phyloP scores from a whole-genome alignment of 2,113 vertebrate genomes.

The Chionodraco myersi region DNA sequence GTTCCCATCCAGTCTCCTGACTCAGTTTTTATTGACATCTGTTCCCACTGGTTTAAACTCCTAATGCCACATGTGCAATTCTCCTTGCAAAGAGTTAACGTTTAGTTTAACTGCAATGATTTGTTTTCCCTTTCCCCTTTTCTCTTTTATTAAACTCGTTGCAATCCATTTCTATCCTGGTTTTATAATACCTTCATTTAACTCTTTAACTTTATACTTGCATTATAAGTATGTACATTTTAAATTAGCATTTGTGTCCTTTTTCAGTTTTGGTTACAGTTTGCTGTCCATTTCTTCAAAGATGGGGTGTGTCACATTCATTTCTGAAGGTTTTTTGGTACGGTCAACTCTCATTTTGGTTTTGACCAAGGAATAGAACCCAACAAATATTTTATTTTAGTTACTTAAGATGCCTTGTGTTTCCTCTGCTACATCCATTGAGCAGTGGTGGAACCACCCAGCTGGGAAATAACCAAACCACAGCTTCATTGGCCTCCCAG shows the following conservation, averaged over 20 bases:
- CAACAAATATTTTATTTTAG: constrained; percentile 45
- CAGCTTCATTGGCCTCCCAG: background rate
- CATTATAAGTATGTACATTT: constrained; percentile 16
- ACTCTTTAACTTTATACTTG: background rate
- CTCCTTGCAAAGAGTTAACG: constrained; percentile 29
- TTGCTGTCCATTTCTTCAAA: constrained; percentile 27
- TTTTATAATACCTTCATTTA: background rate
- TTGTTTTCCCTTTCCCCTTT: constrained; percentile 15
- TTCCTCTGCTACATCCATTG: constrained; percentile 29
- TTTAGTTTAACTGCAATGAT: constrained; percentile 31
- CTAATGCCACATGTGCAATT: constrained; percentile 53
- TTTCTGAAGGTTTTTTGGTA: constrained; percentile 32
- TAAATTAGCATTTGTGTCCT: background rate
- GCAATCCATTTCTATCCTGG: constrained; percentile 19
- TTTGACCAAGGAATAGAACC: constrained; percentile 48
- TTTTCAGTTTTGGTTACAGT: constrained; percentile 39
- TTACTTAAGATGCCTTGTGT: constrained; percentile 9
- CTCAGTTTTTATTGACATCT: constrained; percentile 45
- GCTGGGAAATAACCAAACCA: constrained; percentile 7
- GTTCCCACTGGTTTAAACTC: constrained; percentile 25
- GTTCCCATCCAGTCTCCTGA: background rate
- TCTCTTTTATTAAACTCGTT: constrained; percentile 18
- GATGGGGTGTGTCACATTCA: constrained; percentile 49
- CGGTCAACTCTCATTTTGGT: constrained; percentile 67
- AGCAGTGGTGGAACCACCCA: background rate